Percentiles rank a stretch among this genome's conserved stretches.
These are phyloP conservation scores for Cyclophora albipunctata DNA, from an alignment of 2,888 invertebrate species.

Conservation along the genomic window DNA sequence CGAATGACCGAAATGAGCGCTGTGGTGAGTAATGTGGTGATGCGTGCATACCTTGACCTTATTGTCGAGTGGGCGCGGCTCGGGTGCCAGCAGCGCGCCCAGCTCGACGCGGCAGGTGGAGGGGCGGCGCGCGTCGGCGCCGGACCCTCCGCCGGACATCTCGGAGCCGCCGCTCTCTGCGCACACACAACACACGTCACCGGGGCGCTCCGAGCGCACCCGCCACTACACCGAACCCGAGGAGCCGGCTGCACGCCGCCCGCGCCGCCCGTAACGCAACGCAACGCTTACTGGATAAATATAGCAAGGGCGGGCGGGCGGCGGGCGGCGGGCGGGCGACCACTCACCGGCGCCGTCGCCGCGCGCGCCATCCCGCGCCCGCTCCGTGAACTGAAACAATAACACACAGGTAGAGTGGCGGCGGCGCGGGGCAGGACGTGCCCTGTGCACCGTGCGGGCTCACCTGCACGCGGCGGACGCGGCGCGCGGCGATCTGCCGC, in stretches of 20 bases:
- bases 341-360: slow-evolving; percentile 62
- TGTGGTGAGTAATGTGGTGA: too few relatives aligned
- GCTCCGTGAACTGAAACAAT: slow-evolving; percentile 67
- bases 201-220: slow-evolving; percentile 37
- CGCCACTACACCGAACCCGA: slow-evolving; percentile 17
- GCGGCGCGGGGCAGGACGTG: slow-evolving; percentile 22
- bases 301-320: slow-evolving; percentile 38
- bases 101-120: slow-evolving; percentile 77
- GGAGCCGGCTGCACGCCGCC: slow-evolving; percentile 28
- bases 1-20: too few relatives aligned
- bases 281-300: slow-evolving; percentile 45
- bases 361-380: slow-evolving; percentile 60
- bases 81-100: slow-evolving; percentile 78
- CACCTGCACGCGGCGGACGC: slow-evolving; percentile 88
- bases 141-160: slow-evolving; percentile 58
- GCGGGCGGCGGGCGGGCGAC: slow-evolving; percentile 19
- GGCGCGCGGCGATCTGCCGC: slow-evolving; percentile 88
- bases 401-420: slow-evolving; percentile 9
- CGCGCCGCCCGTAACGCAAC: slow-evolving; percentile 26
- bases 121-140: slow-evolving; percentile 45
- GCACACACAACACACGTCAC: slow-evolving; percentile 32
- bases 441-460: slow-evolving; percentile 32
- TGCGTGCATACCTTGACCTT: slow-evolving; percentile 80
- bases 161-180: slow-evolving; percentile 62
- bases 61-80: slow-evolving; percentile 81